phyloP scores from a whole-genome alignment of 1,140 invertebrate genomes.

The Gonatopus flavifemur region DNA sequence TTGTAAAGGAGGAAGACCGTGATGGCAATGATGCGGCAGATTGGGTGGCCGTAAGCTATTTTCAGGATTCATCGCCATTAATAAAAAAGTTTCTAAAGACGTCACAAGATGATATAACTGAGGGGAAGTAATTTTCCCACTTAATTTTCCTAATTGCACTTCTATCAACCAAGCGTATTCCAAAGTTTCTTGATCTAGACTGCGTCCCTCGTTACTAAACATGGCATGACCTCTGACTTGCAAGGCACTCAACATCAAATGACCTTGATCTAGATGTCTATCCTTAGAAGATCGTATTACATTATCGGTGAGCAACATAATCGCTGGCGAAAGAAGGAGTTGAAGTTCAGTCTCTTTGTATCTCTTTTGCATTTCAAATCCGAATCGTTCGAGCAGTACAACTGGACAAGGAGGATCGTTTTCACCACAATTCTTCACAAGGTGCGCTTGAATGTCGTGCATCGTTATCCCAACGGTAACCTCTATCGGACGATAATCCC shows the following conservation, averaged over 20 bases:
- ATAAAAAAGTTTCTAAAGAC: constrained; percentile 84
- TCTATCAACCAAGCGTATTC: constrained; percentile 96
- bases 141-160: constrained; percentile 79
- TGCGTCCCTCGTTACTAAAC: constrained; percentile 90
- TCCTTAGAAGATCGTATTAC: constrained; percentile 68
- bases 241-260: constrained; percentile 85
- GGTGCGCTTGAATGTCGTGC: constrained; percentile 92
- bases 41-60: constrained; percentile 79
- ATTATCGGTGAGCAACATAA: constrained; percentile 77
- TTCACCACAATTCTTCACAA: constrained; percentile 85
- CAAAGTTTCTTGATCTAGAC: constrained; percentile 88
- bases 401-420: constrained; percentile 88
- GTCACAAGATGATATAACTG: constrained; percentile 85
- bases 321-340: constrained; percentile 85
- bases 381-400: constrained; percentile 85
- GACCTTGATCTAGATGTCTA: constrained; percentile 82
- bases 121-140: constrained; percentile 76
- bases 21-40: constrained; percentile 80
- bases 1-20: constrained; percentile 74
- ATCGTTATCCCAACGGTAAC: constrained; percentile 92
- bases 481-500: constrained; percentile 84
- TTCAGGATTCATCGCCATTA: constrained; percentile 85
- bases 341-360: constrained; percentile 91
- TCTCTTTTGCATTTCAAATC: constrained; percentile 95
- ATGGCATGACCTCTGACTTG: constrained; percentile 94